phyloP scores from a whole-genome alignment of 2,113 vertebrate genomes.

The Prietella phreatophila region DNA sequence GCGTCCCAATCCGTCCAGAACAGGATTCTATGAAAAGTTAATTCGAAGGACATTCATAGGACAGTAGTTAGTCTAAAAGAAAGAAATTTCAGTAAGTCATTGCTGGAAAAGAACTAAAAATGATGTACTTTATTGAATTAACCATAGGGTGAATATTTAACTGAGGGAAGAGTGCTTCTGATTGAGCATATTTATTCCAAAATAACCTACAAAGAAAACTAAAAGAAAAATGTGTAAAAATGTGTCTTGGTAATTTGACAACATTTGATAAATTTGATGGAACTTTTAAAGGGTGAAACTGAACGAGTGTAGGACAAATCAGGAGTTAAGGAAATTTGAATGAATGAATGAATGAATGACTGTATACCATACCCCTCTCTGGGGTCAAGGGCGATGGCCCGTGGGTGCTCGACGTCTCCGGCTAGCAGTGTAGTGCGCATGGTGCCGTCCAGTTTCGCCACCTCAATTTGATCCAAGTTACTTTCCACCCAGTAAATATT shows the following conservation, averaged over 20 bases:
- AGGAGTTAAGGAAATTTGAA: background rate
- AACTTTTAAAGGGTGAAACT: background rate
- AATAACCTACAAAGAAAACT: background rate
- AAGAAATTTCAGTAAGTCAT: background rate
- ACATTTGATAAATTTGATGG: background rate
- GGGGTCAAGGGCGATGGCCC: constrained; percentile 93
- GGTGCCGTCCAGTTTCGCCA: constrained; percentile 91
- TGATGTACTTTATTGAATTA: background rate
- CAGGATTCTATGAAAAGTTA: constrained; percentile 75
- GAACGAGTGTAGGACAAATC: background rate
- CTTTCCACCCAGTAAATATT: constrained; percentile 99
- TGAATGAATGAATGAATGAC: background rate
- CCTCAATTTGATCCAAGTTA: constrained; percentile 97
- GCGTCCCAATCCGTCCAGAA: constrained; percentile 99
- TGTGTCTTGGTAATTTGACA: background rate
- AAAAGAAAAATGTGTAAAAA: background rate
- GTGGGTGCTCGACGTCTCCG: constrained; percentile 93
- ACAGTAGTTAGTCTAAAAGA: background rate
- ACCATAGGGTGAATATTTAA: background rate
- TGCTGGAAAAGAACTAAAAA: background rate
- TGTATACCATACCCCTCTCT: constrained; percentile 80
- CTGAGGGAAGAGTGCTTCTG: background rate
- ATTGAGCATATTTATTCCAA: background rate
- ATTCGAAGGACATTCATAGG: background rate
- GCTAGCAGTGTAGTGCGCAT: constrained; percentile 93